These are phyloP conservation scores for Cynocephalus volans DNA, from an alignment of 2,113 vertebrate genomes.

Conservation along the genomic window DNA sequence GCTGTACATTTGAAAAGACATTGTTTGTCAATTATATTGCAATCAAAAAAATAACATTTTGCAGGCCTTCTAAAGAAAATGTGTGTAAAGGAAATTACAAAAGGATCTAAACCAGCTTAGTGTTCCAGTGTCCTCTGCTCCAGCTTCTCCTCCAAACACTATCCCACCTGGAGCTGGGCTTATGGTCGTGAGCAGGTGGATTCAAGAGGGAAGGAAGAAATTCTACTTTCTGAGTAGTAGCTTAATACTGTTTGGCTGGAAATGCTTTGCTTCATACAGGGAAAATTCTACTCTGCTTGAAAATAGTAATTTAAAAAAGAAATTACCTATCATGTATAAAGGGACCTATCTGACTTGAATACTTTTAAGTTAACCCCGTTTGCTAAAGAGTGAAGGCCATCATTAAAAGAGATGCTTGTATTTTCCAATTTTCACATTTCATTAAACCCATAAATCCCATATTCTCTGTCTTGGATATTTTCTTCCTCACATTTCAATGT, in stretches of 20 bases:
- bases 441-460: slow-evolving; percentile 29
- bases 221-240: not conserved
- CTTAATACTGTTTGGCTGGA: not conserved
- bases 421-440: slow-evolving; percentile 39
- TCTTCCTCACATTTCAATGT: not conserved
- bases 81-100: not conserved
- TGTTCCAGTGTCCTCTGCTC: not conserved
- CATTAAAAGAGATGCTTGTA: slow-evolving; percentile 33
- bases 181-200: slow-evolving; percentile 17
- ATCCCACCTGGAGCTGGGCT: slow-evolving; percentile 10
- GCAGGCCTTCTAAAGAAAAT: slow-evolving; percentile 1
- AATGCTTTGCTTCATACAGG: not conserved
- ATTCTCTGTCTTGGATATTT: slow-evolving; percentile 38
- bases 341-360: not conserved
- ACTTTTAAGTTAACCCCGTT: slow-evolving; percentile 20
- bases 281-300: slow-evolving; percentile 18
- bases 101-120: not conserved
- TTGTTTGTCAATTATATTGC: not conserved
- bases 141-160: slow-evolving; percentile 48
- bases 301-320: slow-evolving; percentile 7
- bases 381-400: slow-evolving; percentile 4
- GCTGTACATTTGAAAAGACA: slow-evolving; percentile 17
- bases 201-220: not conserved
- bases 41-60: not conserved
- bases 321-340: slow-evolving; percentile 34